phyloP scores from a whole-genome alignment of 2,113 vertebrate genomes.

The Triplophysa dalaica region DNA sequence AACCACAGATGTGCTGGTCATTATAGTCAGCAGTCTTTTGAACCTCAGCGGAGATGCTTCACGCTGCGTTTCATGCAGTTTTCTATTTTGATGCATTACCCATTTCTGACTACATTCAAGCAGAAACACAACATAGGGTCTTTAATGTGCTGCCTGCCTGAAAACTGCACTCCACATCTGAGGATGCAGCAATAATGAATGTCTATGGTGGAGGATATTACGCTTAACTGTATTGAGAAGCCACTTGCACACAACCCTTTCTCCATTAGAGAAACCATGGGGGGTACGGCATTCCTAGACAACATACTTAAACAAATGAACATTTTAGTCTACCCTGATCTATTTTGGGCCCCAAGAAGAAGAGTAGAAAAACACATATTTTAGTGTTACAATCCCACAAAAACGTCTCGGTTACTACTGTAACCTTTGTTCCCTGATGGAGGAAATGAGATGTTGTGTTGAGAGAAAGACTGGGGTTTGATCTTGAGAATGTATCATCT shows the following conservation, averaged over 20 bases:
- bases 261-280: background rate
- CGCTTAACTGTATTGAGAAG: background rate
- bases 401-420: background rate
- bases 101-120: background rate
- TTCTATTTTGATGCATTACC: background rate
- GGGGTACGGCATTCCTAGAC: background rate
- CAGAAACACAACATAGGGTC: constrained; percentile 18
- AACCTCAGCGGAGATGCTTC: constrained; percentile 14
- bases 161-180: constrained; percentile 14
- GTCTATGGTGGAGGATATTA: constrained; percentile 7
- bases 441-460: too few species aligned
- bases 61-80: background rate
- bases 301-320: background rate
- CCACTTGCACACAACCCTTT: background rate
- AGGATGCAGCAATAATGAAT: constrained; percentile 1
- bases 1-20: constrained; percentile 3
- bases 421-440: too few species aligned
- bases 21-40: constrained; percentile 7
- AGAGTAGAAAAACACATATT: background rate
- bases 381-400: background rate
- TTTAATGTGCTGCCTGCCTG: constrained; percentile 16
- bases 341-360: background rate
- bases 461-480: too few species aligned
- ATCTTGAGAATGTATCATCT: too few species aligned
- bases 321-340: background rate